phyloP scores from a whole-genome alignment of 2,113 vertebrate genomes.

The Oplegnathus fasciatus region DNA sequence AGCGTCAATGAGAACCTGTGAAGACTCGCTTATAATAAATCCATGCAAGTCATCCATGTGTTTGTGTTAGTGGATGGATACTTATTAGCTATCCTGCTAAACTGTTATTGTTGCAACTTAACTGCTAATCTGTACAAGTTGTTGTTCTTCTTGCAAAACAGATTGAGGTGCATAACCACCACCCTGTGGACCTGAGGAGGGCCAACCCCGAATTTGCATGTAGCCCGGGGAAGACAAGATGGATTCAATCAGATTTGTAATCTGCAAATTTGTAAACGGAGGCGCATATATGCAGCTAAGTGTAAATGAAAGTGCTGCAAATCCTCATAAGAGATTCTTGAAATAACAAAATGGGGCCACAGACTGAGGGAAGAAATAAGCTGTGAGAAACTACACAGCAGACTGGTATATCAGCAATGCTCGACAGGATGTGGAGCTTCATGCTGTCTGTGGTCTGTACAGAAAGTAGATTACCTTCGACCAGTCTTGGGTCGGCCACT shows the following conservation, averaged over 20 bases:
- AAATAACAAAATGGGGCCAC: background rate
- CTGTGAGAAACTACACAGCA: background rate
- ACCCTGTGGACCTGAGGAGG: background rate
- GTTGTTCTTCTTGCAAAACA: background rate
- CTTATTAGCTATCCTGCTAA: background rate
- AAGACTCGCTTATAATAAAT: background rate
- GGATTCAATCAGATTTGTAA: background rate
- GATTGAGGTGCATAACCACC: background rate
- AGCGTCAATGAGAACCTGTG: background rate
- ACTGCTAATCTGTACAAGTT: background rate
- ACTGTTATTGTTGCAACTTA: background rate
- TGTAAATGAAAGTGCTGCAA: background rate
- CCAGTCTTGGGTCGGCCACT: constrained; percentile 92
- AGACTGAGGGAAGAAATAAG: background rate
- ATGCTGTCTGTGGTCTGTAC: background rate
- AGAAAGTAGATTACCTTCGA: constrained; percentile 87
- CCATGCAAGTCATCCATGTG: background rate
- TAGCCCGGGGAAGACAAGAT: background rate
- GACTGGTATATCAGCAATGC: background rate
- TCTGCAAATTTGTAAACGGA: background rate
- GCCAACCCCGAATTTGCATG: background rate
- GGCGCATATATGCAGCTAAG: background rate
- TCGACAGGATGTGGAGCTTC: background rate
- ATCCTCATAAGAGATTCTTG: background rate
- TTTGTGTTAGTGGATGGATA: background rate